A percentile compares a stretch with the other conserved stretches of the same genome.
Conservation (phyloP, 2,797 vertebrate species). For the Etheostoma nigrum region DNA sequence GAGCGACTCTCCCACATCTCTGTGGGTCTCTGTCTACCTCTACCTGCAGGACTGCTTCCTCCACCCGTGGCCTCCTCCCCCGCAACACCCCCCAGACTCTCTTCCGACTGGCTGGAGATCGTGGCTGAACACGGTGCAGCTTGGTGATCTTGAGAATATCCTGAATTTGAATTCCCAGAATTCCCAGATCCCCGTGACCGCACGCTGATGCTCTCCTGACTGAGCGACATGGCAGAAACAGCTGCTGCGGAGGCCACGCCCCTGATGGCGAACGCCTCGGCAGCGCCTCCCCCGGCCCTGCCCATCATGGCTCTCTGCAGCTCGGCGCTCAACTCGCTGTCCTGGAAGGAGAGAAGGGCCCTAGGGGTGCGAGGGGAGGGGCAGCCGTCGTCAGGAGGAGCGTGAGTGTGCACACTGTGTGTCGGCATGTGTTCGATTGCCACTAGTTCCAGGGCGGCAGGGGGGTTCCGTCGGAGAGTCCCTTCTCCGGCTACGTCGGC, state of each 20-base stretch:
- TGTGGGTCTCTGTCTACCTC: constrained; percentile 36
- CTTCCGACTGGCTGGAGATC: constrained; percentile 80
- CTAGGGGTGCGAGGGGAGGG: constrained; percentile 80
- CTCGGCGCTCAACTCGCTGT: constrained; percentile 92
- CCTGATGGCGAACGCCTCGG: constrained; percentile 82
- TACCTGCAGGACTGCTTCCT: constrained; percentile 74
- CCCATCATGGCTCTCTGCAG: constrained; percentile 93
- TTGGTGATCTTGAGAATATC: constrained; percentile 82
- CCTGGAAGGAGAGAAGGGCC: constrained; percentile 92
- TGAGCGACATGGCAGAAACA: constrained; percentile 71
- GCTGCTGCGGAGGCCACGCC: constrained; percentile 45
- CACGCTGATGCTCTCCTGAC: constrained; percentile 92
- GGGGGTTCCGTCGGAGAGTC: constrained; percentile 69
- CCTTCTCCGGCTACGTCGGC: constrained; percentile 62
- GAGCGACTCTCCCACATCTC: constrained; percentile 67
- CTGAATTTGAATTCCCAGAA: constrained; percentile 83
- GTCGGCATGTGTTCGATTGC: constrained; percentile 76
- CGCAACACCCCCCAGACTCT: constrained; percentile 80
- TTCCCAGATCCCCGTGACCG: constrained; percentile 92
- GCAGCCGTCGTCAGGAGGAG: constrained; percentile 59
- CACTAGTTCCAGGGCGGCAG: constrained; percentile 77
- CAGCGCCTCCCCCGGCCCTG: constrained; percentile 67
- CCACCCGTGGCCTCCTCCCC: constrained; percentile 76
- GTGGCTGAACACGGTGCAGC: constrained; percentile 62
- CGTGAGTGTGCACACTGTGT: constrained; percentile 30